A percentile compares a stretch with the other conserved stretches of the same genome.
Conservation (phyloP, 2,888 invertebrate genomes). For the Mylabris sibirica region DNA sequence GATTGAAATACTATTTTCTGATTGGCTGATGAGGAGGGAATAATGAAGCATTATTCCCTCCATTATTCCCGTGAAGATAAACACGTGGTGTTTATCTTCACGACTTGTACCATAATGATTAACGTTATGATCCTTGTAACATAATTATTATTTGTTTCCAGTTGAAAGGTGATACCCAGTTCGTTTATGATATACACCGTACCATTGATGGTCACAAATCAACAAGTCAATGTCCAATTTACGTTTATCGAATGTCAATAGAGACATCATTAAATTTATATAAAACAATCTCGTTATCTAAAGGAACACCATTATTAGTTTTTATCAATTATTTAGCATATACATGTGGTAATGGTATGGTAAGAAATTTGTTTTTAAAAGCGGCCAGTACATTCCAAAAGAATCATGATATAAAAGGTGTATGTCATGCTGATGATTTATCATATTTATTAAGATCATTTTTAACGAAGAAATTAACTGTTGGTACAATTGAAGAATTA, state of each 20-base stretch:
- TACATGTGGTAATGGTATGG: conserved; percentile 36
- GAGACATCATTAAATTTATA: conserved; percentile 48
- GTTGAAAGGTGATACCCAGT: conserved; percentile 54
- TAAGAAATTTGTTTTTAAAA: conserved; percentile 38
- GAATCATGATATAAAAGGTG: conserved; percentile 43
- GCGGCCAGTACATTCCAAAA: conserved; percentile 28
- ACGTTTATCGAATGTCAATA: conserved; percentile 50
- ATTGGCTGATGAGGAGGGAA: too few relatives aligned
- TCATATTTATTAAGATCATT: conserved; percentile 50
- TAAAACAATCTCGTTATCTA: conserved; percentile 44
- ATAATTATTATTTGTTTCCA: conserved; percentile 40
- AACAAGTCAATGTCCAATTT: conserved; percentile 45
- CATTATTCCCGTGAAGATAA: too few relatives aligned
- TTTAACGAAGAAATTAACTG: conserved; percentile 37
- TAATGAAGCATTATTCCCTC: too few relatives aligned
- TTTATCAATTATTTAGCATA: conserved; percentile 42
- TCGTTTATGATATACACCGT: conserved; percentile 50
- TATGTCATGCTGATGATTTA: conserved; percentile 53
- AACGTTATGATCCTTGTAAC: too few relatives aligned
- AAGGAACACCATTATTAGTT: conserved; percentile 35
- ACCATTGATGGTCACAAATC: conserved; percentile 33
- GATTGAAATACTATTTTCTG: too few relatives aligned
- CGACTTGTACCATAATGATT: too few relatives aligned
- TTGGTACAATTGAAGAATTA: conserved; percentile 43
- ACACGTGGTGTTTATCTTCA: too few relatives aligned